These are phyloP conservation scores for Apodemia duryi DNA, from an alignment of 2,888 invertebrate genomes.

Conservation along the genomic window DNA sequence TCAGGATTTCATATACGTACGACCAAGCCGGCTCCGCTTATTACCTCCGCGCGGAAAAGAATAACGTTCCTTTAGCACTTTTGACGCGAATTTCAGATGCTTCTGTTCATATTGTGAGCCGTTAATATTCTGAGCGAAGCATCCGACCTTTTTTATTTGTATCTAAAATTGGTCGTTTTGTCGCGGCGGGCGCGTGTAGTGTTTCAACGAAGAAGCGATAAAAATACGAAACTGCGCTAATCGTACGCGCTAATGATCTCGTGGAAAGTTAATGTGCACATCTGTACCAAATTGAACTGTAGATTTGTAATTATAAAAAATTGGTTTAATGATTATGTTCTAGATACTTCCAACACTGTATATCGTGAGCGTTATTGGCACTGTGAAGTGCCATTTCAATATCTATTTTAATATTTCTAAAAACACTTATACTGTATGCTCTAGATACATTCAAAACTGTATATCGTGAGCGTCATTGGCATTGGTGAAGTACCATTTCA, in stretches of 20 bases:
- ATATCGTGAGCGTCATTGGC: no score
- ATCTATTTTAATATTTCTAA: no score
- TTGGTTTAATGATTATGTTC: no score
- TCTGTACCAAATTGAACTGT: no score
- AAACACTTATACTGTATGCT: no score
- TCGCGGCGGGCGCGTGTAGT: conserved; percentile 68
- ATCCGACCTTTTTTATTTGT: conserved; percentile 80
- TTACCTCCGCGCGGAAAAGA: conserved; percentile 75
- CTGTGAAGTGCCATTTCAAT: no score
- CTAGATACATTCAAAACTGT: no score
- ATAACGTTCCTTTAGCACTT: conserved; percentile 77
- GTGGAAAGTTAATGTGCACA: conserved; percentile 21
- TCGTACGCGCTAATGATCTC: conserved; percentile 57
- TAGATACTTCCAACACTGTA: no score
- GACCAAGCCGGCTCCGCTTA: conserved; percentile 69
- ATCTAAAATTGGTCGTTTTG: conserved; percentile 80
- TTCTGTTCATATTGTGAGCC: conserved; percentile 76
- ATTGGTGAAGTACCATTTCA: no score
- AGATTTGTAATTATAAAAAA: no score
- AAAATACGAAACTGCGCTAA: conserved; percentile 62
- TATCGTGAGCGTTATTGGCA: no score
- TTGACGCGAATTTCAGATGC: conserved; percentile 76
- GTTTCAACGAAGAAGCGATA: conserved; percentile 62
- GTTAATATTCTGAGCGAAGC: conserved; percentile 76
- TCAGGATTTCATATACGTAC: conserved; percentile 65